Evolutionary conservation across 2,888 invertebrate genomes (phyloP), one percentile per base, ranked within the genome.

Genomic region (Athalia rosae): DNA sequence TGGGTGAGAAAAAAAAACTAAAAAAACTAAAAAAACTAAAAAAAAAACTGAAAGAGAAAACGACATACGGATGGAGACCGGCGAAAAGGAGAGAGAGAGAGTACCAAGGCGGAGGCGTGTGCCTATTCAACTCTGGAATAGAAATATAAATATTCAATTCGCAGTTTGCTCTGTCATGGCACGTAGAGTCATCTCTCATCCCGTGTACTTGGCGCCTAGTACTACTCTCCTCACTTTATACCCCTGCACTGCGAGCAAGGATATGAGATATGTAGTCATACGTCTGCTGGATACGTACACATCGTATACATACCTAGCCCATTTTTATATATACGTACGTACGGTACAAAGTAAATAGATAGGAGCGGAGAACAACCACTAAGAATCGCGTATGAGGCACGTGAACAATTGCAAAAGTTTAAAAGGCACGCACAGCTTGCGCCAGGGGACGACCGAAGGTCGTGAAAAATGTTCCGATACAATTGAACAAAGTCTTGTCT

Each of bases 111-210:
- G n/a, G 62, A 9, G 48, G 47, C 13, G 48, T 28, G 58, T 28
- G 74, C 62, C 74, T 61, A 74, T 74, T 74, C 74, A 74, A 74
- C 74, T 62, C 61, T n/a, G 74, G 62, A 62, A 74, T 74, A 74
- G 74, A 62, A 74, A 74, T 74, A 74, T 74, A 74, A 74, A 74
- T 74, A 74, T 74, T 74, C 74, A 74, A 74, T 74, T 74, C 61
- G 47, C 74, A 74, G 61, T 48, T 43, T 74, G 74, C 48, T 74
- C 47, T 74, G 61, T 74, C 48, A 62, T 43, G 61, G 13, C 58
- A 73, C 62, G 74, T 74, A 74, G 56, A 56, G 48, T 74, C 74
- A 74, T 74, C 15, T 48, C 61, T 74, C 73, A 74, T 59, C 74
- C 62, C 74, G 61, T 48, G 11, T 74, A 59, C 74, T 58, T 71